phyloP scores from a whole-genome alignment of 2,797 vertebrate species.

The Paratrypauchen microcephalus region DNA sequence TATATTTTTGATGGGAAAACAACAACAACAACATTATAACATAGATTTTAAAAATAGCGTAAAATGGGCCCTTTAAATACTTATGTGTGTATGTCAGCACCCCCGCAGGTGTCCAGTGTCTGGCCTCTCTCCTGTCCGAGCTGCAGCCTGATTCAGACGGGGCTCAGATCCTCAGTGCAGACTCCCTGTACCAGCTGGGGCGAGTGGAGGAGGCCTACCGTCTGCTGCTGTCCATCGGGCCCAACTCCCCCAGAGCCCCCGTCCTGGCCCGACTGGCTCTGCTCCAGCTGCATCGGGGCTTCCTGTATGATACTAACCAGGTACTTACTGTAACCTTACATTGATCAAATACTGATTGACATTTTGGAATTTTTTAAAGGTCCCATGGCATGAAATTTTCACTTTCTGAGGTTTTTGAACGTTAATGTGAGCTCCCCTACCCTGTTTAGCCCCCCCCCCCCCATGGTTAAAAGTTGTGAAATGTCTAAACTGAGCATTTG shows the following conservation, averaged over 20 bases:
- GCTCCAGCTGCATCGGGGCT: constrained; percentile 89
- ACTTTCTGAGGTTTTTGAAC: too few relatives aligned
- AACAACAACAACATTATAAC: too few relatives aligned
- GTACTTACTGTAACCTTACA: neutral
- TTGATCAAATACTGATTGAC: neutral
- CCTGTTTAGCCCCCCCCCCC: too few relatives aligned
- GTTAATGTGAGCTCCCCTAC: too few relatives aligned
- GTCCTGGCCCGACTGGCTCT: constrained; percentile 85
- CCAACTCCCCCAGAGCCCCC: constrained; percentile 75
- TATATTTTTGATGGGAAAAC: too few relatives aligned
- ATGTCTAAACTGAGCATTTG: too few relatives aligned
- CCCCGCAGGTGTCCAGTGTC: constrained; percentile 82
- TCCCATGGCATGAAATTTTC: too few relatives aligned
- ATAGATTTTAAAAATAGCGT: too few relatives aligned
- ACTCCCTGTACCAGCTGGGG: constrained; percentile 88
- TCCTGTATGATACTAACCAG: constrained; percentile 88
- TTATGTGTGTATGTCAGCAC: constrained; percentile 68
- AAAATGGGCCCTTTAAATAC: neutral
- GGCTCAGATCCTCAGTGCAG: constrained; percentile 83
- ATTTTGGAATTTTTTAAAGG: too few relatives aligned
- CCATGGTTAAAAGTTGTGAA: too few relatives aligned
- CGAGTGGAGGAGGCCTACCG: constrained; percentile 85
- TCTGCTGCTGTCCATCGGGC: constrained; percentile 78
- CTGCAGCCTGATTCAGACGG: constrained; percentile 79
- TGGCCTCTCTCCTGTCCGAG: constrained; percentile 85